Conservation (phyloP, 1,140 invertebrate species). For the Paraescarpia echinospica region DNA sequence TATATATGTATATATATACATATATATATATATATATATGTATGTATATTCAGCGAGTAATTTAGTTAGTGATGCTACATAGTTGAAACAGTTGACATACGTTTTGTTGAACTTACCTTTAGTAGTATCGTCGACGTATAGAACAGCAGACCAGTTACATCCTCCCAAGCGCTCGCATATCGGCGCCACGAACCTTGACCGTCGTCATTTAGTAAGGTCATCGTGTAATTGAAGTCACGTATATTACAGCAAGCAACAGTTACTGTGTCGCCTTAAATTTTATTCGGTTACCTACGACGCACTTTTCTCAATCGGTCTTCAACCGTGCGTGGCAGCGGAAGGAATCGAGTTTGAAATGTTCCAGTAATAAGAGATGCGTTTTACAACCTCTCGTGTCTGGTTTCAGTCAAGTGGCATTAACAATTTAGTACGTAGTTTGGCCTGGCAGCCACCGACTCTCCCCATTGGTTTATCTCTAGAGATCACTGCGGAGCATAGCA, state of each 20-base stretch:
- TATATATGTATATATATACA: too few species aligned
- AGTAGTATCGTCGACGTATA: background rate
- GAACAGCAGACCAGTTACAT: background rate
- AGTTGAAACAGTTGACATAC: background rate
- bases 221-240: background rate
- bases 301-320: background rate
- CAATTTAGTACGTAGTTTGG: background rate
- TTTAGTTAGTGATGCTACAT: background rate
- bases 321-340: background rate
- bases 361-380: background rate
- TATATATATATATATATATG: too few species aligned
- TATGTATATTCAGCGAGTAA: background rate
- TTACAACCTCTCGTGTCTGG: background rate
- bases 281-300: background rate
- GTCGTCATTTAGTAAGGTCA: too few species aligned
- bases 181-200: background rate
- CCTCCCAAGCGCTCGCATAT: background rate
- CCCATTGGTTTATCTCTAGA: background rate
- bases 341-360: background rate
- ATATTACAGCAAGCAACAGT: background rate
- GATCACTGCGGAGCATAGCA: background rate
- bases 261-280: background rate
- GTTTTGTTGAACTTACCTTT: background rate
- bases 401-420: conserved; percentile 5
- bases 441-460: background rate